These are phyloP conservation scores for Drosophila lutescens DNA, from an alignment of 2,888 invertebrate species.

Conservation along the genomic window DNA sequence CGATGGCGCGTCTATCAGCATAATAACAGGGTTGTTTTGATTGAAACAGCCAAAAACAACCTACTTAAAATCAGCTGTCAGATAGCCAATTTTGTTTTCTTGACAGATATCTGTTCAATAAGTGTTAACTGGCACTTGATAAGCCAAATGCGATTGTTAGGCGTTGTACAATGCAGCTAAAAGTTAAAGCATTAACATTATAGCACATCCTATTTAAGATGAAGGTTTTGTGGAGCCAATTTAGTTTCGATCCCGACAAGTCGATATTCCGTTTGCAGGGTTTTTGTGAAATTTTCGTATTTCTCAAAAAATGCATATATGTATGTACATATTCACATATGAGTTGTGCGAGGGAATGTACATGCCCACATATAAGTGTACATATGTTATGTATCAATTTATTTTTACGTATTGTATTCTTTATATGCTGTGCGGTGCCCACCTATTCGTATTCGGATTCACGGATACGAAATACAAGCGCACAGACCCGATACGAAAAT, in stretches of 20 bases:
- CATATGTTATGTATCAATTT: slow-evolving; percentile 13
- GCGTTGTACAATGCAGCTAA: too few relatives aligned
- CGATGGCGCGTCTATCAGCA: too few relatives aligned
- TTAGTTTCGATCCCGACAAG: not conserved
- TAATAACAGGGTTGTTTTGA: too few relatives aligned
- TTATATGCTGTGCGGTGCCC: slow-evolving; percentile 19
- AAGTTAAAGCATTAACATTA: too few relatives aligned
- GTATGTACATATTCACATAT: slow-evolving; percentile 14
- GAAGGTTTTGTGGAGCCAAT: not conserved
- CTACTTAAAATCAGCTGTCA: too few relatives aligned
- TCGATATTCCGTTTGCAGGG: not conserved
- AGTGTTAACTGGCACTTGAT: too few relatives aligned
- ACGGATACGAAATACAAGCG: slow-evolving; percentile 29
- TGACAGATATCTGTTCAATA: too few relatives aligned
- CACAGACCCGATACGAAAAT: slow-evolving; percentile 43
- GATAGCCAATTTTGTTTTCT: too few relatives aligned
- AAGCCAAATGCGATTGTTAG: too few relatives aligned
- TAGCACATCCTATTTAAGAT: not conserved
- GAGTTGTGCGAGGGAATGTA: not conserved
- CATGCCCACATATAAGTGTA: not conserved
- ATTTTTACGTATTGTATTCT: slow-evolving; percentile 10
- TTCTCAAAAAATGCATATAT: slow-evolving; percentile 3
- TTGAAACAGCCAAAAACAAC: too few relatives aligned
- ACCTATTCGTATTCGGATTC: slow-evolving; percentile 15
- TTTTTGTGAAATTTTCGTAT: not conserved